Conservation (phyloP, 2,888 invertebrate genomes). For the Pammene aurita region DNA sequence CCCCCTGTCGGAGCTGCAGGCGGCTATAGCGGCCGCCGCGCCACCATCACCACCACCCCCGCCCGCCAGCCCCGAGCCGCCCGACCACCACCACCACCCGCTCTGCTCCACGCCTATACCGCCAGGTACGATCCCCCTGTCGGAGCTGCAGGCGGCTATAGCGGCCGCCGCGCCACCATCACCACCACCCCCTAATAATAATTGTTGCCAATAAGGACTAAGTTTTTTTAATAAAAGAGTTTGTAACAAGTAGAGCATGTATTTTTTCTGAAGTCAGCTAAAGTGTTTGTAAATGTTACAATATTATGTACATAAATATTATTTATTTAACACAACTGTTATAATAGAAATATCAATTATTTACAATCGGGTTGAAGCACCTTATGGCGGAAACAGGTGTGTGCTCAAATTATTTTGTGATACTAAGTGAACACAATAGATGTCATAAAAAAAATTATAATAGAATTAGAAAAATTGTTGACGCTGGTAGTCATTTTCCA, state of each 20-base stretch:
- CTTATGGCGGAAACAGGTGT: background rate
- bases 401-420: background rate
- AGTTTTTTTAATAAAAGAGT: too few relatives aligned
- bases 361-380: too few relatives aligned
- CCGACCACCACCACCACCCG: background rate
- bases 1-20: slow-evolving; percentile 61
- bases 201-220: too few relatives aligned
- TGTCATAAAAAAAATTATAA: too few relatives aligned
- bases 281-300: too few relatives aligned
- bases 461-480: too few relatives aligned
- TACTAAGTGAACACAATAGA: background rate
- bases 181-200: slow-evolving; percentile 45
- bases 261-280: too few relatives aligned
- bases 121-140: slow-evolving; percentile 1
- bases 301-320: too few relatives aligned
- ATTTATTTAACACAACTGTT: too few relatives aligned
- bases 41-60: slow-evolving; percentile 49
- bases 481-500: too few relatives aligned
- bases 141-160: slow-evolving; percentile 69
- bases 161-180: slow-evolving; percentile 57
- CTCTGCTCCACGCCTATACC: slow-evolving; percentile 20
- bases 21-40: slow-evolving; percentile 61
- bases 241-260: too few relatives aligned
- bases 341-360: too few relatives aligned
- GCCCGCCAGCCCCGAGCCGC: slow-evolving; percentile 12